These are phyloP conservation scores for Galeruca laticollis DNA, from an alignment of 2,888 invertebrate species.

Conservation along the genomic window DNA sequence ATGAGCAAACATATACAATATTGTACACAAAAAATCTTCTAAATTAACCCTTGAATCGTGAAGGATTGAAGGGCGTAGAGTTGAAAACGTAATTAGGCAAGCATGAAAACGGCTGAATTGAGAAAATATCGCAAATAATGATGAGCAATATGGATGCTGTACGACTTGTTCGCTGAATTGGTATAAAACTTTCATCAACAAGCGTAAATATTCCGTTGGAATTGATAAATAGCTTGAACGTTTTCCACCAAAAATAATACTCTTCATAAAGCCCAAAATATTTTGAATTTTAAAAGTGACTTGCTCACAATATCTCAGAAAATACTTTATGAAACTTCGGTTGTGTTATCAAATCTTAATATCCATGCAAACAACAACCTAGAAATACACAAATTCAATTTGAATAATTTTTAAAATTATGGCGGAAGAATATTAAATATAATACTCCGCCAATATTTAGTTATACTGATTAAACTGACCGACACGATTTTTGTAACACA, in stretches of 20 bases:
- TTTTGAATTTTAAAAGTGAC: too few species aligned
- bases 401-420: too few species aligned
- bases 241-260: slow-evolving; percentile 2
- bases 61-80: slow-evolving; percentile 23
- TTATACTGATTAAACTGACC: too few species aligned
- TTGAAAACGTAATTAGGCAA: slow-evolving; percentile 28
- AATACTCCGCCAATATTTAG: too few species aligned
- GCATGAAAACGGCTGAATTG: slow-evolving; percentile 29
- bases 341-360: too few species aligned
- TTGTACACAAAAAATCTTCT: neutral
- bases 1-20: neutral
- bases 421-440: too few species aligned
- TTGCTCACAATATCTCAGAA: too few species aligned
- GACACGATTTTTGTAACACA: too few species aligned
- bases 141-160: slow-evolving; percentile 10
- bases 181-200: slow-evolving; percentile 6
- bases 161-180: neutral
- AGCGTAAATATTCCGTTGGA: neutral
- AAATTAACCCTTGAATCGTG: neutral
- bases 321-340: too few species aligned
- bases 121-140: slow-evolving; percentile 31
- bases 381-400: too few species aligned
- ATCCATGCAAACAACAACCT: too few species aligned
- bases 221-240: neutral
- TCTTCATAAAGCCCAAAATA: too few species aligned